Evolutionary conservation across 2,797 vertebrate species (phyloP), one percentile per base, ranked within the genome.

Genomic region (Galago senegalensis): DNA sequence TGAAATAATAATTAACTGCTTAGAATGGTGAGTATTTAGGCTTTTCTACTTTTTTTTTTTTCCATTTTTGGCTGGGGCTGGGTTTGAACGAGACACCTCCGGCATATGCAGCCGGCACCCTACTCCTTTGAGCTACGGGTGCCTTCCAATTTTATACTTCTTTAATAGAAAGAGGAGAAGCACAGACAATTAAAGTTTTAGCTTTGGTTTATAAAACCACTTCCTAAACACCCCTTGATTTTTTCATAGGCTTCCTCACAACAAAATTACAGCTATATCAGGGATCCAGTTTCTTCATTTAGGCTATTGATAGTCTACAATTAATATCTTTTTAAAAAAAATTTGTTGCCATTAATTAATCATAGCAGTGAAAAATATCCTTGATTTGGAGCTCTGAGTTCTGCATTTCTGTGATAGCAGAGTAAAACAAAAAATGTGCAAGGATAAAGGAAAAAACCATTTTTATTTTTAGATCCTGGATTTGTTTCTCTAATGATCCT

Each of bases 1-100:
- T n/a, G 49, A 92, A 81, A 87, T 53, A 94, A 76, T 53, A 76
- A 40, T 56, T 25, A 95, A 60, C 60, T 67, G 21, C 27, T 95
- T 76, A 49, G 4, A 76, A 82, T 75, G 53, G 90, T 84, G 27
- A 61, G 3, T 82, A 53, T 76, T 76, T 93, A 69, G 6, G 12
- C 20, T 76, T 90, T 90, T 75, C 37, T 69, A 61, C 49, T 53
- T 53, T 46, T 49, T 49, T 53, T 53, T 53, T 53, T 5, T 17
- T 4, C 49, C 16, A 4, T 53, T 53, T 53, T 53, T 53, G 49
- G 49, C 49, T 4, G 14, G 49, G 49, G 49, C 14, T 53, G 49
- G 49, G 14, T 53, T 53, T 53, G 49, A 53, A 53, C 49, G 13
- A 14, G 1, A 14, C 49, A 53, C 3, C 49, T 53, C 14, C 14